phyloP scores from a whole-genome alignment of 2,888 invertebrate genomes.

The Chalcosyrphus nemorum region DNA sequence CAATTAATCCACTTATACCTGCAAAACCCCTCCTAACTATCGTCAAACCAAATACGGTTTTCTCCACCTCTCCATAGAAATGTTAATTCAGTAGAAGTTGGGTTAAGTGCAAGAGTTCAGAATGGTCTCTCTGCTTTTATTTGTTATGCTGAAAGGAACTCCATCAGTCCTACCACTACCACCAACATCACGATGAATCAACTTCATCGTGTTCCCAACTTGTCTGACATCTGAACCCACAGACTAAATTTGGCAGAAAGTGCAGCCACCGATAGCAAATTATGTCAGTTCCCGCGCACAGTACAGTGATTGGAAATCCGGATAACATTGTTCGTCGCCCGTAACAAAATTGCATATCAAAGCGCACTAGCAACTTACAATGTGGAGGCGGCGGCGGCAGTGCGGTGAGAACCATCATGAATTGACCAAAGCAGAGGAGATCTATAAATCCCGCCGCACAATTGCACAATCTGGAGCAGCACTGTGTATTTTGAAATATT shows the following conservation, averaged over 20 bases:
- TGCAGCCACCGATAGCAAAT: slow-evolving; percentile 70
- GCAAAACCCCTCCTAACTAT: slow-evolving; percentile 35
- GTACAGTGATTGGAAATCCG: slow-evolving; percentile 56
- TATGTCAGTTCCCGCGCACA: slow-evolving; percentile 66
- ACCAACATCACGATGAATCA: slow-evolving; percentile 42
- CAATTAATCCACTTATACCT: slow-evolving; percentile 69
- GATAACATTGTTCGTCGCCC: slow-evolving; percentile 50
- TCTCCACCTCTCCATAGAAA: slow-evolving; percentile 26
- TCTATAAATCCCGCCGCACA: slow-evolving; percentile 47
- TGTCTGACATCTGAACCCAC: slow-evolving; percentile 70
- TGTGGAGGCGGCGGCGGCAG: too few relatives aligned
- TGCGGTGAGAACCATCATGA: slow-evolving; percentile 37
- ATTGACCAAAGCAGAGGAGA: slow-evolving; percentile 46
- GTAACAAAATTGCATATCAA: slow-evolving; percentile 42
- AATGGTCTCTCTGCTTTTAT: slow-evolving; percentile 26
- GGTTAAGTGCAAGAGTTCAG: slow-evolving; percentile 71
- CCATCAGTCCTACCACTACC: slow-evolving; percentile 2
- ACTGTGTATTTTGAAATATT: slow-evolving; percentile 73
- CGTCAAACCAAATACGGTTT: slow-evolving; percentile 49
- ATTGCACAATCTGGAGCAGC: slow-evolving; percentile 69
- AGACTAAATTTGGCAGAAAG: slow-evolving; percentile 72
- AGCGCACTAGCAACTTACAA: slow-evolving; percentile 20
- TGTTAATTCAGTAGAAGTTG: slow-evolving; percentile 65
- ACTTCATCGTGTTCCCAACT: slow-evolving; percentile 70
- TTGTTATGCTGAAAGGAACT: slow-evolving; percentile 43